Conservation (phyloP, 2,113 vertebrate genomes). For the Todiramphus chloris region DNA sequence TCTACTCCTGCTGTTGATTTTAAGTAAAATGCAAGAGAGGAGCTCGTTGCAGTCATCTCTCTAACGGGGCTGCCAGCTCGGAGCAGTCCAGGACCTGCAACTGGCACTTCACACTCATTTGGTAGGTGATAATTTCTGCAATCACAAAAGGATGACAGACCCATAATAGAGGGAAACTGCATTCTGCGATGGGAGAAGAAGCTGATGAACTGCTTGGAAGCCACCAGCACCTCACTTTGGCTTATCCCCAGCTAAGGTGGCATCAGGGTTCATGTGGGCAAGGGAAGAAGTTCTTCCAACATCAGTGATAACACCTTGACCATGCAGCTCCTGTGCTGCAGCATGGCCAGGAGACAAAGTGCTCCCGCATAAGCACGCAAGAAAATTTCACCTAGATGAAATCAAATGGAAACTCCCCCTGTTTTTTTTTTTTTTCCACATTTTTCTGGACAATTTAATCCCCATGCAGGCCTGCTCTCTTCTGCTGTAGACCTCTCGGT, state of each 20-base stretch:
- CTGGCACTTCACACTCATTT: neutral
- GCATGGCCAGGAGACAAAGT: neutral
- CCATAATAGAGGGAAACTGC: neutral
- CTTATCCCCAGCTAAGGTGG: neutral
- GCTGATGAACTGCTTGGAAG: neutral
- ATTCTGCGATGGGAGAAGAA: neutral
- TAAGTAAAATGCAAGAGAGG: neutral
- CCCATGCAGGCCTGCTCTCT: neutral
- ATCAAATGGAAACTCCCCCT: neutral
- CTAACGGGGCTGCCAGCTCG: neutral
- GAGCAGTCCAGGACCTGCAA: neutral
- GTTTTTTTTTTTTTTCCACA: neutral
- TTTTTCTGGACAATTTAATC: neutral
- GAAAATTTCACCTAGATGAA: neutral
- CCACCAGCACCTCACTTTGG: neutral
- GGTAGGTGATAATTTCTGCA: slow-evolving; percentile 36
- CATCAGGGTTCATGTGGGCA: neutral
- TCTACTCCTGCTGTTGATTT: fast-evolving
- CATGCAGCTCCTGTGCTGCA: neutral
- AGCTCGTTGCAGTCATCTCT: fast-evolving
- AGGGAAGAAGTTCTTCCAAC: neutral
- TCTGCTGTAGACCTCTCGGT: neutral
- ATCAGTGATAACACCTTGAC: neutral
- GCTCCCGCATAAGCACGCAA: neutral
- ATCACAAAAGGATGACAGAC: neutral